Evolutionary conservation across 2,888 invertebrate genomes (phyloP), one percentile per base, ranked within the genome.

Genomic region (Athalia cordata): DNA sequence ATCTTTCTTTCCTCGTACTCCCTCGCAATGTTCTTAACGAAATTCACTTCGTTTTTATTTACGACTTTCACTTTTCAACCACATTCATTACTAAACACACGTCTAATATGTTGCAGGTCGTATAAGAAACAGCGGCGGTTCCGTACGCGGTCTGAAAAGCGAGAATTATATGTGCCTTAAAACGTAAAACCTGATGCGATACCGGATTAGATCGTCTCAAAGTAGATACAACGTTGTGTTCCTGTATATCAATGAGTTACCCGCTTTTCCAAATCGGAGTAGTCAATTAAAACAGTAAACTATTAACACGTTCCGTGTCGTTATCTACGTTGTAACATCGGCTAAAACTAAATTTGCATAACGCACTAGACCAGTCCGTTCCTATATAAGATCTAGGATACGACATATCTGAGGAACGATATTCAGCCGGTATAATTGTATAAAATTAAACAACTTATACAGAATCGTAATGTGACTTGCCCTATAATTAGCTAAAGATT

Each of bases 231-330:
- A 66, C 47, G 49, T 66, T 15, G 68, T 43, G 68, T 68, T 50
- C 68, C 68, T 29, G 29, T 29, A 29, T 29, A 29, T 29, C 29
- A 29, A 29, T 29, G 29, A n/a, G 68, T 59, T 49, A 4, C 55
- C 49, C 43, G 55, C 68, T 72, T 45, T 47, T 61, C 59, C 13
- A 59, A 59, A 72, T 72, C 72, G 9, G 29, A 29, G 29, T 13
- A 47, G 61, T 72, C 61, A 13, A 72, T 61, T 72, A 45, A 47
- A 72, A 59, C 57, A 61, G 59, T 72, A 45, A 72, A 72, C 57
- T 52, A 67, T 72, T 45, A 59, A 59, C 68, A 52, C 68, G 52
- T 9, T n/a, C 5, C 43, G 55, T 29, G n/a, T 52, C 49, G 15
- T 49, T 59, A 45, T 57, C 72, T 72, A 45, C 47, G 43, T 49